These are phyloP conservation scores for Orius insidiosus DNA, from an alignment of 1,140 invertebrate species.

Conservation along the genomic window DNA sequence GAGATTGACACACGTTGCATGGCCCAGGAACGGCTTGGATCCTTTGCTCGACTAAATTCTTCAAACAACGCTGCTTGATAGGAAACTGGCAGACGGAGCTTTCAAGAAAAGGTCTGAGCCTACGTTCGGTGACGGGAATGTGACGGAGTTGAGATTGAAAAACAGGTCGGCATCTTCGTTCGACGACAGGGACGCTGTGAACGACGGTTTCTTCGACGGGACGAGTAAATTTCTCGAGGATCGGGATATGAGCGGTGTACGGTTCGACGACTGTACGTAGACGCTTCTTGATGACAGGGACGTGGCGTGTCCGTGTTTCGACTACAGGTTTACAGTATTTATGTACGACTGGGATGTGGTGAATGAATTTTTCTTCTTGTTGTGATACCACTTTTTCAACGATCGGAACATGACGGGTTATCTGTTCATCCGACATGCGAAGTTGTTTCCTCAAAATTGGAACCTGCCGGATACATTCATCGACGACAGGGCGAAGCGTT, in stretches of 20 bases:
- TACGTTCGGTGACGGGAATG: too few relatives aligned
- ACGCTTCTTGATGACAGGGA: slow-evolving; percentile 3
- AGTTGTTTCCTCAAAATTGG: slow-evolving; percentile 2
- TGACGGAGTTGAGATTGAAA: too few relatives aligned
- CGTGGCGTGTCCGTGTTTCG: neutral
- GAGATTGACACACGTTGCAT: too few relatives aligned
- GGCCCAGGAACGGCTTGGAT: too few relatives aligned
- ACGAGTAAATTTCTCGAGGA: neutral
- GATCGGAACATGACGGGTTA: slow-evolving; percentile 9
- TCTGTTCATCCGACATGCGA: neutral
- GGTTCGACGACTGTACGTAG: slow-evolving; percentile 2
- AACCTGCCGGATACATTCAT: slow-evolving; percentile 3
- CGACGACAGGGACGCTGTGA: slow-evolving; percentile 4
- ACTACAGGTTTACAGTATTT: neutral
- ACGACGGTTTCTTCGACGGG: slow-evolving; percentile 5
- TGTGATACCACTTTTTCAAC: neutral
- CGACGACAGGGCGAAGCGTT: slow-evolving; percentile 1
- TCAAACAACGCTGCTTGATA: too few relatives aligned
- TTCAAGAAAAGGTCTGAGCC: too few relatives aligned
- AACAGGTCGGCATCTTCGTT: neutral
- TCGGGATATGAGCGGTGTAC: slow-evolving; percentile 7
- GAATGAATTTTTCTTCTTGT: slow-evolving; percentile 3
- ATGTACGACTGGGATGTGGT: slow-evolving; percentile 5
- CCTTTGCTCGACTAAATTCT: too few relatives aligned
- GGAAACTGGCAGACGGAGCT: too few relatives aligned